Percentiles rank a stretch among this genome's conserved stretches.
Conservation (phyloP, 1,140 invertebrate genomes). For the Ceratina australensis region DNA sequence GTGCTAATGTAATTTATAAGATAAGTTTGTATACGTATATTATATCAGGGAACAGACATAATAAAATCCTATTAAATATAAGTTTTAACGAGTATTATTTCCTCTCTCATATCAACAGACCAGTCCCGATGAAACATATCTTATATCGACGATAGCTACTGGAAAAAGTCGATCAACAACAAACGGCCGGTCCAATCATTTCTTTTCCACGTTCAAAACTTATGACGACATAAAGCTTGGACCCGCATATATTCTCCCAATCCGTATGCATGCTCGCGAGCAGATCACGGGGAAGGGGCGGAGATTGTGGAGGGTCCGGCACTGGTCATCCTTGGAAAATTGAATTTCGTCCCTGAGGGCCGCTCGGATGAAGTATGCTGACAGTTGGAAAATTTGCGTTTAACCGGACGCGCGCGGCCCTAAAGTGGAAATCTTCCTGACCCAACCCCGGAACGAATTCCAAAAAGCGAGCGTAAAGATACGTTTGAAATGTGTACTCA, state of each 20-base stretch:
- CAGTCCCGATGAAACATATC: no score
- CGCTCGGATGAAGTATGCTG: conserved; percentile 74
- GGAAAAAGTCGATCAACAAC: conserved; percentile 19
- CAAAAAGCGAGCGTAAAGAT: neutral
- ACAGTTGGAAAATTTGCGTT: conserved; percentile 72
- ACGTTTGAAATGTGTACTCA: conserved; percentile 77
- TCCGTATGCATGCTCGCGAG: conserved; percentile 37
- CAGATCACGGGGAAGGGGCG: conserved; percentile 11
- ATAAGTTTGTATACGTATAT: neutral
- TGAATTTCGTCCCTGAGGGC: conserved; percentile 78
- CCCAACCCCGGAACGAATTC: neutral
- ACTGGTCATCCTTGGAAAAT: conserved; percentile 78
- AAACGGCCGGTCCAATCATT: conserved; percentile 53
- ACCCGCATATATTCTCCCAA: conserved; percentile 44
- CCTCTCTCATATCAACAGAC: no score
- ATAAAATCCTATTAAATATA: neutral
- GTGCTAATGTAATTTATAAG: neutral
- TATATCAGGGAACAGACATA: neutral
- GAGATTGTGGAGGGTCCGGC: conserved; percentile 64
- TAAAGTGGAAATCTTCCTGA: neutral
- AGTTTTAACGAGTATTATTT: neutral
- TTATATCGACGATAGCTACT: neutral
- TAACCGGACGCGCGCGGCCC: conserved; percentile 57
- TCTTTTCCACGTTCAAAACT: conserved; percentile 69
- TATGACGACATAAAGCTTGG: conserved; percentile 77